Base-by-base conservation (phyloP, 1,140 invertebrate genomes). In the Chrysoperla carnea region DNA sequence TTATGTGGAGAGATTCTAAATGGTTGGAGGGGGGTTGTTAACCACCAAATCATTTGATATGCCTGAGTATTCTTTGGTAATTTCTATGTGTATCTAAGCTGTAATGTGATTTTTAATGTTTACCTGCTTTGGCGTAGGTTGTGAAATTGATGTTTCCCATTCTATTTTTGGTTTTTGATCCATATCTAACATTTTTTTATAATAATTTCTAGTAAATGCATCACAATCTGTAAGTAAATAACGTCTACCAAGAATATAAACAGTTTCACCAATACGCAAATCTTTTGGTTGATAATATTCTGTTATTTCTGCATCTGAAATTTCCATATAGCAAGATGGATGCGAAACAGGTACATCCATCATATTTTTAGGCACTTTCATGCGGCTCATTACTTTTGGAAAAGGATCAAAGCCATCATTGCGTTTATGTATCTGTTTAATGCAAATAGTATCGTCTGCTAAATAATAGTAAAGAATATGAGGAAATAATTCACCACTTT, bases 201-300 rank as follows among this genome's bases (percentile, higher is more conserved):
- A 63, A 57, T 83, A 90, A 44, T 73, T 74, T 53, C 84, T 72
- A 0, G 86, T 90, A 53, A 82, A 86, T 7, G 67, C 51, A 53
- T 89, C 85, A 52, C 82, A 85, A 54, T 89, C 81, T 46, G 74
- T 80, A 4, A 92, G 58, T 1, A 87, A 61, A 57, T 90, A 82
- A 29, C 72, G 64, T 8, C 78, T 66, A 6, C 74, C 77, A 35
- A 79, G 68, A 14, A 83, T 66, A 51, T 69, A 75, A 31, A 82
- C 60, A 0, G 74, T 81, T 39, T 71, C 66, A 1, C 84, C 84
- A 33, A 86, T 72, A 45, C 66, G 66, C 36, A 92, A 75, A 63
- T 92, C 84, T 53, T 63, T 67, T 2, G 83, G 78, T 36, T 72
- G 64, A 53, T 83, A 86, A 55, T 77, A 88, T 52, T 85, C 73